A percentile compares a stretch with the other conserved stretches of the same genome.
Evolutionary conservation across 1,140 invertebrate genomes (phyloP).

Genomic region (Gyrodactylus salaris): DNA sequence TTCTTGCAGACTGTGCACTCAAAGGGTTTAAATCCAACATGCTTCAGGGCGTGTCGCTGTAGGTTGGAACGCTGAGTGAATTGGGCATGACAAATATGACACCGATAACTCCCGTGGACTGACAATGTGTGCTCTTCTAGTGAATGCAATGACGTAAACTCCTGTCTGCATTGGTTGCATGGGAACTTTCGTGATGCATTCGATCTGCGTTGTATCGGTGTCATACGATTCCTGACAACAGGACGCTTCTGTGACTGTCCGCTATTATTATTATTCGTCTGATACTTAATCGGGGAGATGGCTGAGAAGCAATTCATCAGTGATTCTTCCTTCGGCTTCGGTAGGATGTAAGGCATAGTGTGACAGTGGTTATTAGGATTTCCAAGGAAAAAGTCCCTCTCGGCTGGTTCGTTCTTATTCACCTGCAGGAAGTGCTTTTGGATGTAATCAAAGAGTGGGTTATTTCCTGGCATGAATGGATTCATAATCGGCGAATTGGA

Average conservation of each 20-base stretch:
- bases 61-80: conserved; percentile 73
- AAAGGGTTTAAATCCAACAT: conserved; percentile 60
- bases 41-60: conserved; percentile 59
- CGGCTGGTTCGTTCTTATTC: background rate
- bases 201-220: background rate
- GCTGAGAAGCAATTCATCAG: too few relatives aligned
- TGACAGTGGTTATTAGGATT: too few relatives aligned
- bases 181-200: background rate
- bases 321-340: background rate
- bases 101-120: conserved; percentile 44
- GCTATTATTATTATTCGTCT: too few relatives aligned
- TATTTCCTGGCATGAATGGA: background rate
- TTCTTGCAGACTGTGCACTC: conserved; percentile 61
- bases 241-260: background rate
- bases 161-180: conserved; percentile 5
- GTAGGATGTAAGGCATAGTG: background rate
- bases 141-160: background rate
- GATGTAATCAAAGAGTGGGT: background rate
- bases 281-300: background rate
- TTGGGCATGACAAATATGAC: conserved; percentile 69
- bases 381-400: background rate
- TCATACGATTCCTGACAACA: background rate
- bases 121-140: background rate
- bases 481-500: background rate
- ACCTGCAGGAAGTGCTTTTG: background rate